These are phyloP conservation scores for Enteromius trimaculatus DNA, from an alignment of 2,797 vertebrate species.

Conservation along the genomic window DNA sequence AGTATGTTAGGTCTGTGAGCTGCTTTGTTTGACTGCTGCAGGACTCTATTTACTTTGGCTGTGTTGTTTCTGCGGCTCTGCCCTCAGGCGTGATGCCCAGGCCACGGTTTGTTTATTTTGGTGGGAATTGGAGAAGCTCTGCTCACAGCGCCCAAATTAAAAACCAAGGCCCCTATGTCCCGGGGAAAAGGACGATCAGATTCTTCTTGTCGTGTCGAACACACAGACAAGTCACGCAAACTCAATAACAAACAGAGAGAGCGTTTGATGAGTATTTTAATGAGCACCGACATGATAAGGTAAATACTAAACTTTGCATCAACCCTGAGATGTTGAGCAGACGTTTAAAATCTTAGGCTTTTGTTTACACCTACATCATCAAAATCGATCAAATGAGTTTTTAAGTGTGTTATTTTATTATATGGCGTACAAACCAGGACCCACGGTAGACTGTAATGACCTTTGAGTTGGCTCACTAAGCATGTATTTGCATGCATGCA, in stretches of 20 bases:
- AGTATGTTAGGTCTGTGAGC: constrained; percentile 47
- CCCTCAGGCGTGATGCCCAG: constrained; percentile 51
- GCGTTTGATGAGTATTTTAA: constrained; percentile 34
- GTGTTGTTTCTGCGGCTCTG: constrained; percentile 51
- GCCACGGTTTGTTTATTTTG: constrained; percentile 58
- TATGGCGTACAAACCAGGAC: neutral
- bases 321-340: neutral
- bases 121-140: constrained; percentile 44
- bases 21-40: constrained; percentile 55
- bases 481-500: neutral
- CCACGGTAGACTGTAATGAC: neutral
- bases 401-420: neutral
- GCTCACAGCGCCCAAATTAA: constrained; percentile 51
- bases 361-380: neutral
- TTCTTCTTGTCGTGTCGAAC: constrained; percentile 26
- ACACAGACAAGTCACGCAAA: constrained; percentile 45
- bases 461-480: neutral
- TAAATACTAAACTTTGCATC: neutral
- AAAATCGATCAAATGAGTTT: neutral
- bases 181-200: constrained; percentile 15
- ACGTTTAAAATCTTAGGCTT: neutral
- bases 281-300: constrained; percentile 21
- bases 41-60: constrained; percentile 55
- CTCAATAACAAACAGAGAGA: constrained; percentile 10
- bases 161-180: constrained; percentile 42